phyloP scores from a whole-genome alignment of 2,797 vertebrate species.

The Melanotaenia pygmaea region DNA sequence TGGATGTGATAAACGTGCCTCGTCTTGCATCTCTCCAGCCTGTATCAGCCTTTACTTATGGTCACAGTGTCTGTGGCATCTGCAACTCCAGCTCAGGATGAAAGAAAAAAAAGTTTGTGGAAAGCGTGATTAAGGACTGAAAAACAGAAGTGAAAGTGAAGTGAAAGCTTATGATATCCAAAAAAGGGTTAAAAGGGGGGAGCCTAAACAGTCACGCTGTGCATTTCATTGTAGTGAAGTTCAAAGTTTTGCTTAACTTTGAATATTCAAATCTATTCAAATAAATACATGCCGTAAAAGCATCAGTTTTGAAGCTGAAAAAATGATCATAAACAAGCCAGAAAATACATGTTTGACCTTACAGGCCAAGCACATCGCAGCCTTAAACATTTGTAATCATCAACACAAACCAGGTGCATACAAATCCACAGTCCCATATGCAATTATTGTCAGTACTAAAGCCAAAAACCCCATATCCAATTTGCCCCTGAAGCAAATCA shows the following conservation, averaged over 20 bases:
- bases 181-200: not conserved
- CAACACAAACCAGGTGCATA: conserved; percentile 12
- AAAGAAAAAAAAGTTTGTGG: conserved; percentile 45
- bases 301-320: conserved; percentile 36
- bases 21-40: conserved; percentile 38
- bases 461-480: conserved; percentile 38
- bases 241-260: conserved; percentile 62
- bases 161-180: conserved; percentile 4
- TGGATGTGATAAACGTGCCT: conserved; percentile 52
- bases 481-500: conserved; percentile 39
- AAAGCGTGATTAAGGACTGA: conserved; percentile 10
- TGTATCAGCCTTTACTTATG: conserved; percentile 63
- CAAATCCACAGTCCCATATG: conserved; percentile 24
- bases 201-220: not conserved
- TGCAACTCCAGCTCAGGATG: conserved; percentile 51
- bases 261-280: conserved; percentile 65
- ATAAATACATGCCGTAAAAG: conserved; percentile 25
- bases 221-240: conserved; percentile 9
- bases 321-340: conserved; percentile 12
- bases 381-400: conserved; percentile 27
- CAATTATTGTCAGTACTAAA: conserved; percentile 6
- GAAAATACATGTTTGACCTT: conserved; percentile 17
- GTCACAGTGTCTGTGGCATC: conserved; percentile 27
- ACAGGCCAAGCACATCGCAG: conserved; percentile 9
- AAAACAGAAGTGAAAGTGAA: conserved; percentile 12